A percentile compares a stretch with the other conserved stretches of the same genome.
Evolutionary conservation across 2,888 invertebrate genomes (phyloP).

Genomic region (Lysandra bellargus): DNA sequence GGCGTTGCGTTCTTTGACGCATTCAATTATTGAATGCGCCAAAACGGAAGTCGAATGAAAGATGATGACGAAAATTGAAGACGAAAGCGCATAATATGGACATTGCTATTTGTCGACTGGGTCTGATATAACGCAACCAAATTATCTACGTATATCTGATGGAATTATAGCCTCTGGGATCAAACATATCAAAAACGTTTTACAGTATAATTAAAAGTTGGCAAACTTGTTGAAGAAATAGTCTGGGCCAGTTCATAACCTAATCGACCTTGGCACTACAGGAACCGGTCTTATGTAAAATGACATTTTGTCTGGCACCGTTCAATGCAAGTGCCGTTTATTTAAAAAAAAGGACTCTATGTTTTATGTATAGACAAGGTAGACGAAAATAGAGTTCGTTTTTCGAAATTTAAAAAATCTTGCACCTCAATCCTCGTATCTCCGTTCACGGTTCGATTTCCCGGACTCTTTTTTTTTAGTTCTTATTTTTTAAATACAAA

Average conservation of each 20-base stretch:
- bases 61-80: too few species aligned
- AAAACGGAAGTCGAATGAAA: too few species aligned
- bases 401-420: neutral
- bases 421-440: too few species aligned
- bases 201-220: neutral
- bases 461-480: neutral
- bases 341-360: neutral
- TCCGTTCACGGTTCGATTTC: neutral
- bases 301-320: neutral
- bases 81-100: too few species aligned
- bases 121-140: too few species aligned
- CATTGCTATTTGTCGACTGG: too few species aligned
- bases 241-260: conserved; percentile 1
- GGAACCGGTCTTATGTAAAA: conserved; percentile 8
- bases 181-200: neutral
- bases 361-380: neutral
- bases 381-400: neutral
- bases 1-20: too few species aligned
- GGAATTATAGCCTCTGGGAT: too few species aligned
- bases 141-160: too few species aligned
- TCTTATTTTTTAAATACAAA: too few species aligned
- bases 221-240: neutral
- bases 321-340: neutral
- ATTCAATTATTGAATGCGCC: too few species aligned
- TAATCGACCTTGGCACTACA: conserved; percentile 15